Evolutionary conservation across 2,797 vertebrate genomes (phyloP).

Genomic region (Liparis tanakae): DNA sequence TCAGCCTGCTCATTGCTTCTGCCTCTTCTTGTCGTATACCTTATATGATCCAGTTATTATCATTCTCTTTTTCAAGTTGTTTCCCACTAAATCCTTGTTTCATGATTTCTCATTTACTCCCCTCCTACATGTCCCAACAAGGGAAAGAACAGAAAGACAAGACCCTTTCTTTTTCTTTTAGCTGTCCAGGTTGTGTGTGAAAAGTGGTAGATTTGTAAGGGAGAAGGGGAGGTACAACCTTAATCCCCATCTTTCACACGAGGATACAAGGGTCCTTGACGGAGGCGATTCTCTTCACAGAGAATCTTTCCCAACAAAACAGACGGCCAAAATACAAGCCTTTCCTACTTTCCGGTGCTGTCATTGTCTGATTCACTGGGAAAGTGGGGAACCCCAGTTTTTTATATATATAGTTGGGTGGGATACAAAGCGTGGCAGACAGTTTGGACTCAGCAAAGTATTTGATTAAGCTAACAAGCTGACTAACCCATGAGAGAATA

Average conservation of each 20-base stretch:
- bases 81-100: constrained; percentile 11
- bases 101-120: neutral
- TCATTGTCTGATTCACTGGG: constrained; percentile 6
- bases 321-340: constrained; percentile 17
- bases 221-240: constrained; percentile 37
- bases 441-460: constrained; percentile 19
- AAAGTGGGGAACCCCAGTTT: neutral
- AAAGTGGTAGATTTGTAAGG: constrained; percentile 28
- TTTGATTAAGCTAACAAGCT: constrained; percentile 11
- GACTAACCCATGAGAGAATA: neutral
- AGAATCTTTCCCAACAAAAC: constrained; percentile 42
- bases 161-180: constrained; percentile 17
- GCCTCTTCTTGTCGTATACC: neutral
- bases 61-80: neutral
- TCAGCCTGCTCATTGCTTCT: neutral
- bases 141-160: constrained; percentile 17
- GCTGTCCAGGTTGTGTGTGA: constrained; percentile 15
- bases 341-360: constrained; percentile 16
- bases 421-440: neutral
- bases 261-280: constrained; percentile 30
- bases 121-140: neutral
- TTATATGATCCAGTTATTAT: neutral
- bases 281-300: constrained; percentile 12
- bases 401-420: neutral
- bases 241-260: constrained; percentile 28